Conservation (phyloP, 2,888 invertebrate genomes). For the Parnassius orleans region DNA sequence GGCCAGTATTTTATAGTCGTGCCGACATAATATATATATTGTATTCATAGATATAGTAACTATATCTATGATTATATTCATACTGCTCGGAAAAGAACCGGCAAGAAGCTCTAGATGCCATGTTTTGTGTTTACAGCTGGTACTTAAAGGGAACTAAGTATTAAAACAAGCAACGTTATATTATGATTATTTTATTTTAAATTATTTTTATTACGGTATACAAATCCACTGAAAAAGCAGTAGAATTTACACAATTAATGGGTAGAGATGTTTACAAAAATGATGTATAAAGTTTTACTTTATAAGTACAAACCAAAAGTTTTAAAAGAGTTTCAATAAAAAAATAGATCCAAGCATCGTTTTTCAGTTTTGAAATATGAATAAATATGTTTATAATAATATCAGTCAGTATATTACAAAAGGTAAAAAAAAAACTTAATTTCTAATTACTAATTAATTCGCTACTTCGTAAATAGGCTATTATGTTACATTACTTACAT, state of each 20-base stretch:
- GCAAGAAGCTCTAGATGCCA: too few relatives aligned
- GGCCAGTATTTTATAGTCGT: too few relatives aligned
- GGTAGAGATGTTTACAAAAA: too few relatives aligned
- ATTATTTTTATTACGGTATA: slow-evolving; percentile 26
- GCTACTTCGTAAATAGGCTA: slow-evolving; percentile 25
- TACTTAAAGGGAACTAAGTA: background rate
- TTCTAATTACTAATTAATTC: slow-evolving; percentile 13
- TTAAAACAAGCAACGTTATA: background rate
- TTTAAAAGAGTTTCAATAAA: background rate
- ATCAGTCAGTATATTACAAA: slow-evolving; percentile 61
- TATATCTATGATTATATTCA: too few relatives aligned
- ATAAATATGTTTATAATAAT: slow-evolving; percentile 37
- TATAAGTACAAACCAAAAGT: slow-evolving; percentile 11
- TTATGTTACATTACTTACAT: slow-evolving; percentile 42
- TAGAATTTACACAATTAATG: slow-evolving; percentile 18
- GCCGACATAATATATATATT: too few relatives aligned
- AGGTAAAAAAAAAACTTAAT: slow-evolving; percentile 37
- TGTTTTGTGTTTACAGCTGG: too few relatives aligned
- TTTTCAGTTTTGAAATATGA: background rate
- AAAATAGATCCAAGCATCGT: background rate
- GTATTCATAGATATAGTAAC: too few relatives aligned
- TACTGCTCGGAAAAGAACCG: too few relatives aligned
- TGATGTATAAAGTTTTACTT: background rate
- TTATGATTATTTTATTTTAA: slow-evolving; percentile 24
- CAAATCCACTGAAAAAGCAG: slow-evolving; percentile 27